Evolutionary conservation across 1,140 invertebrate genomes (phyloP).

Genomic region (Drosophila micromelanica): DNA sequence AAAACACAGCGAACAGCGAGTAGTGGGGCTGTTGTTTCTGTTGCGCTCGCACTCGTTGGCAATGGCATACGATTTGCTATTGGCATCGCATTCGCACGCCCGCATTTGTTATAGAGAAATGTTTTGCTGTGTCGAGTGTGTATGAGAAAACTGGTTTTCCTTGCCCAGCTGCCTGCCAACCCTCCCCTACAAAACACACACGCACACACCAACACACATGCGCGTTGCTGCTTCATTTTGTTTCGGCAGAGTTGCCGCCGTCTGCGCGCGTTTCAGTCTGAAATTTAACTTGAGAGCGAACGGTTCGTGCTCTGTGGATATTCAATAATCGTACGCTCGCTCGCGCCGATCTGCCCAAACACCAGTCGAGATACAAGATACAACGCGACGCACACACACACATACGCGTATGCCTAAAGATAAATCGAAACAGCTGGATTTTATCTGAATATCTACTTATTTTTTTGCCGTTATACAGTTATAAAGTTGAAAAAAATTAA

Average conservation of each 20-base stretch:
- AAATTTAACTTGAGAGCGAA: conserved; percentile 61
- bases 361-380: conserved; percentile 38
- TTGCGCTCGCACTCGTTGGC: conserved; percentile 39
- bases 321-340: conserved; percentile 21
- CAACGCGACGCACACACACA: conserved; percentile 33
- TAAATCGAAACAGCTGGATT: conserved; percentile 39
- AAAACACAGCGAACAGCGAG: conserved; percentile 36
- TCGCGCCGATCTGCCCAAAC: conserved; percentile 49
- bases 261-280: conserved; percentile 50
- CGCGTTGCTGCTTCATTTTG: conserved; percentile 71
- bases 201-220: conserved; percentile 51
- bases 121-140: conserved; percentile 35
- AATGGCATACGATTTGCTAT: conserved; percentile 21
- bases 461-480: conserved; percentile 18
- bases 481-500: conserved; percentile 5
- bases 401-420: conserved; percentile 6
- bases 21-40: conserved; percentile 2
- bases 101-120: conserved; percentile 74
- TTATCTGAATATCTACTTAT: conserved; percentile 13
- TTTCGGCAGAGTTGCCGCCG: conserved; percentile 72
- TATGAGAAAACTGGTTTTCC: conserved; percentile 64
- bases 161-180: conserved; percentile 52
- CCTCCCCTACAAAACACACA: conserved; percentile 29
- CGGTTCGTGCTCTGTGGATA: conserved; percentile 33
- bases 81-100: conserved; percentile 62